Evolutionary conservation across 2,888 invertebrate genomes (phyloP), one percentile per base, ranked within the genome.

Genomic region (Lasius fuliginosus): DNA sequence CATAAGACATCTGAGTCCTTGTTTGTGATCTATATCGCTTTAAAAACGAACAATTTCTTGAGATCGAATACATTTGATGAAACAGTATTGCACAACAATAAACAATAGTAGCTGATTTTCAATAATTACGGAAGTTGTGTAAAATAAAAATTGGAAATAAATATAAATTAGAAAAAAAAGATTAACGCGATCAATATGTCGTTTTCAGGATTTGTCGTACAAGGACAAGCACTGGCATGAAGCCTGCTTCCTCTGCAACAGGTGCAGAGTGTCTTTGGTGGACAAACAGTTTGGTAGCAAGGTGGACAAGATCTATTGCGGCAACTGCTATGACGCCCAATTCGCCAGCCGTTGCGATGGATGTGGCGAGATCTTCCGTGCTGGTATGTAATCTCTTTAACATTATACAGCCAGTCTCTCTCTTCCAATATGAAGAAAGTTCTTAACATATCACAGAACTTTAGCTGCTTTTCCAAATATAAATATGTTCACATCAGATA

Each of bases 221-320:
- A 99, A 99, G 96, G 99, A 99, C 96, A 99, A 99, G 96, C 99
- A 99, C 96, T 99, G 99, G 99, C 99, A 99, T 95, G 99, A 99
- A 96, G 98, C 98, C 76, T 99, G 99, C 95, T 99, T 99, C 97
- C 97, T 99, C 94, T 99, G 99, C 97, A 98, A 97, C 95, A 99
- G 99, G 96, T 99, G 99, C 96, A 98, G 98, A 95, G 98, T 99
- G 94, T 99, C 99, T 86, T 97, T 99, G 95, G 99, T 99, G 90
- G 99, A 99, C 96, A 99, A 99, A 96, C 99, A 99, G 95, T 99
- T 99, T 95, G 99, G 99, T 94, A 99, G 99, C 95, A 99, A 99
- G 96, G 98, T 99, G 93, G 99, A 99, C 95, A 98, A 99, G 96
- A 99, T 99, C 96, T 99, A 99, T 96, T 99, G 99, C 96, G 99